Conservation (phyloP, 2,113 vertebrate species). For the Pachyramphus minor region DNA sequence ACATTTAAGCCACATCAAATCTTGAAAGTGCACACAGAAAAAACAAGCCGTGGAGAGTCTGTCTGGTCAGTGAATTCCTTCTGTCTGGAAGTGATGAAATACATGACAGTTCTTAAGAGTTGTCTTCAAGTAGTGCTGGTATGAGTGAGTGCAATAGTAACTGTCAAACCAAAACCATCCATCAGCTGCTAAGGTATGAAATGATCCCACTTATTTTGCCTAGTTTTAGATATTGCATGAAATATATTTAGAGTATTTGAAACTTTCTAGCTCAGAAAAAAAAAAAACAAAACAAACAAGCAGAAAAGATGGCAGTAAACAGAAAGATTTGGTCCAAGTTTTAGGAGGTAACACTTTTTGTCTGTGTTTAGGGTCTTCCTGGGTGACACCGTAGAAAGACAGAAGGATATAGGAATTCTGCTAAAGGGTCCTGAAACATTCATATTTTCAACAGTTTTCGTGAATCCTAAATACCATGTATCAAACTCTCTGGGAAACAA, state of each 20-base stretch:
- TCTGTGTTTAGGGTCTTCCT: not conserved
- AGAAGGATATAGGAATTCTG: not conserved
- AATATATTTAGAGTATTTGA: not conserved
- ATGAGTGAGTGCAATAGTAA: not conserved
- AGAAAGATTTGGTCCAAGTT: not conserved
- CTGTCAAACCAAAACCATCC: not conserved
- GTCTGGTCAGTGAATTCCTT: conserved; percentile 38
- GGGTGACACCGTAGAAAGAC: not conserved
- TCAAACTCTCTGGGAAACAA: not conserved
- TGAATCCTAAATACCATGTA: not conserved
- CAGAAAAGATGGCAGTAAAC: not conserved
- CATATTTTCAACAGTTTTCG: not conserved
- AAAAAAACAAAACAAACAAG: too few species aligned
- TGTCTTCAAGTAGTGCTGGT: not conserved
- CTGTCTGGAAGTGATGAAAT: conserved; percentile 22
- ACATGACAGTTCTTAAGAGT: not conserved
- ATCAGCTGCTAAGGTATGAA: not conserved
- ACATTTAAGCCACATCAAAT: not conserved
- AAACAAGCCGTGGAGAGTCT: not conserved
- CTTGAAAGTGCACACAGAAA: not conserved
- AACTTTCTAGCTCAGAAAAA: not conserved
- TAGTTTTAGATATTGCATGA: not conserved
- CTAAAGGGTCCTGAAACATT: not conserved
- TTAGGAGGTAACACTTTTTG: not conserved
- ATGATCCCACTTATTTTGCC: not conserved